Percentiles rank a stretch among this genome's conserved stretches.
These are phyloP conservation scores for Campoplex capitator DNA, from an alignment of 2,888 invertebrate species.

Conservation along the genomic window DNA sequence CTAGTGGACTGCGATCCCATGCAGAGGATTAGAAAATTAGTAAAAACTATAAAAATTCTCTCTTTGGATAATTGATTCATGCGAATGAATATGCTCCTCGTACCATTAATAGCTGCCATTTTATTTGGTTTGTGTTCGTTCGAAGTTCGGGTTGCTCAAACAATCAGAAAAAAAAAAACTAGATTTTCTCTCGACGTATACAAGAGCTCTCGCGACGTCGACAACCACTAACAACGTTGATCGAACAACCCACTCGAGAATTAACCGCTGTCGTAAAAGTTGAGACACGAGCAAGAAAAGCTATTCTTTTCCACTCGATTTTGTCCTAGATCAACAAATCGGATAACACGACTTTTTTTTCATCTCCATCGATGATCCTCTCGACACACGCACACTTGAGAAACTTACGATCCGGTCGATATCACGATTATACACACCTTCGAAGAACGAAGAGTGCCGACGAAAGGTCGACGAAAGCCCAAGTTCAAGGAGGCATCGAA, in stretches of 20 bases:
- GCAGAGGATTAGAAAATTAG: background rate
- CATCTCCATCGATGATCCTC: background rate
- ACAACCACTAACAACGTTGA: constrained; percentile 44
- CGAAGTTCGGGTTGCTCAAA: background rate
- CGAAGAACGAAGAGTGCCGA: background rate
- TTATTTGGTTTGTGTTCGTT: background rate
- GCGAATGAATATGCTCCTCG: background rate
- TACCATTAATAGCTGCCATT: background rate
- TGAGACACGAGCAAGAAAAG: constrained; percentile 15
- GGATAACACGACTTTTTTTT: constrained; percentile 23
- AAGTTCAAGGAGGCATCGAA: constrained; percentile 4
- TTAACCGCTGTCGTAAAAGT: constrained; percentile 52
- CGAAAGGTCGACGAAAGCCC: background rate
- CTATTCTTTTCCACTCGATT: constrained; percentile 29
- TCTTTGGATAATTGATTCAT: background rate
- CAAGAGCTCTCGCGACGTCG: background rate
- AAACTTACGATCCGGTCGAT: constrained; percentile 20
- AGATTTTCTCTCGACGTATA: constrained; percentile 24
- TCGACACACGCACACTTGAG: constrained; percentile 11
- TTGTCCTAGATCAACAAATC: constrained; percentile 43
- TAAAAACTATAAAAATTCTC: background rate
- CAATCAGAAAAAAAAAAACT: background rate
- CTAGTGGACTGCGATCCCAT: no score
- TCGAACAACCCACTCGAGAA: constrained; percentile 60
- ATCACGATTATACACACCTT: constrained; percentile 40